Percentiles rank a stretch among this genome's conserved stretches.
phyloP scores from a whole-genome alignment of 2,888 invertebrate genomes.

The Caenorhabditis zanzibari region DNA sequence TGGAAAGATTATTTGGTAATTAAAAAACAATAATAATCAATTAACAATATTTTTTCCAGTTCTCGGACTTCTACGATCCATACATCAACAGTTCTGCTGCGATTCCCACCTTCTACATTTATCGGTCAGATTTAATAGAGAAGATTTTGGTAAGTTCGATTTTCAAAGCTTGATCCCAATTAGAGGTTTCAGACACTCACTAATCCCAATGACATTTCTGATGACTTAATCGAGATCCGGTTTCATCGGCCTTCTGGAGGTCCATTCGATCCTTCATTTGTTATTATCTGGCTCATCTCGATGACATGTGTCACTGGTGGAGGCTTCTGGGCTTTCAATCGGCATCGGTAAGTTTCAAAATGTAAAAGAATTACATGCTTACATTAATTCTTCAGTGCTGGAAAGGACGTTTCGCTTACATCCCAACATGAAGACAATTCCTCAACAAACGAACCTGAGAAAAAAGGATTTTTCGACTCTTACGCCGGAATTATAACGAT shows the following conservation, averaged over 20 bases:
- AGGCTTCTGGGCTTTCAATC: constrained; percentile 73
- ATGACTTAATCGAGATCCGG: constrained; percentile 59
- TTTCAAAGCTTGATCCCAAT: neutral
- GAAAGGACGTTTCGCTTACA: constrained; percentile 58
- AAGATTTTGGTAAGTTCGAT: constrained; percentile 58
- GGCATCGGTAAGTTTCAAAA: constrained; percentile 55
- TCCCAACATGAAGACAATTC: constrained; percentile 15
- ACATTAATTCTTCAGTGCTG: constrained; percentile 43
- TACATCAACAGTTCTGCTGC: constrained; percentile 66
- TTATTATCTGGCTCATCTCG: constrained; percentile 80
- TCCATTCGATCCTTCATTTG: constrained; percentile 74
- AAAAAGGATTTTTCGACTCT: constrained; percentile 31
- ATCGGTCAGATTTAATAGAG: constrained; percentile 65
- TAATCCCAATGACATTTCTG: constrained; percentile 2
- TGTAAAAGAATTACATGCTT: neutral
- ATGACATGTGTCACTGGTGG: constrained; percentile 79
- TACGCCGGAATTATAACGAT: constrained; percentile 57
- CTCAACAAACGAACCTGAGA: constrained; percentile 4
- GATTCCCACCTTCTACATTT: constrained; percentile 78
- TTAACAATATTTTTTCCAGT: constrained; percentile 63
- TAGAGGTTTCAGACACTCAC: constrained; percentile 8
- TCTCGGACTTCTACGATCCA: constrained; percentile 79
- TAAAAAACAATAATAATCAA: neutral
- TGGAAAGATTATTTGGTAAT: constrained; percentile 74
- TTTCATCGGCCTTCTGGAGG: constrained; percentile 76